A percentile compares a stretch with the other conserved stretches of the same genome.
phyloP scores from a whole-genome alignment of 2,888 invertebrate genomes.

The Automeris io region DNA sequence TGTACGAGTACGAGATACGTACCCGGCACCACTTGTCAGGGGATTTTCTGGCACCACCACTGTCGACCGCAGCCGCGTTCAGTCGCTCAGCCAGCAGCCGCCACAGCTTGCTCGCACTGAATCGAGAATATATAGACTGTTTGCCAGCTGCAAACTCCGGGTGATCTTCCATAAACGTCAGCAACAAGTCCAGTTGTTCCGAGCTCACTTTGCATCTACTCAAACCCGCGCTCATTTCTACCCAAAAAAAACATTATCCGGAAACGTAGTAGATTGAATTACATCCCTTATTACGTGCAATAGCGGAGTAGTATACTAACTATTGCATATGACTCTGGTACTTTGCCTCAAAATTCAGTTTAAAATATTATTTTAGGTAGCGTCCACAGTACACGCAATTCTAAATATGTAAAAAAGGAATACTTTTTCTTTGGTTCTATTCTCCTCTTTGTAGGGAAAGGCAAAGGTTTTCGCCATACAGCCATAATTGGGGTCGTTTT shows the following conservation, averaged over 20 bases:
- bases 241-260: conserved; percentile 16
- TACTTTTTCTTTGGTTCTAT: no score
- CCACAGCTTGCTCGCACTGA: conserved; percentile 80
- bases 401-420: no score
- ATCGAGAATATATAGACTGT: conserved; percentile 62
- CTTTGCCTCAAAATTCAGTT: no score
- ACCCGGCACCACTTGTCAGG: conserved; percentile 71
- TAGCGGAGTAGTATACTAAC: no score
- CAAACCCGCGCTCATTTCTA: conserved; percentile 53
- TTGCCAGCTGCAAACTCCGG: conserved; percentile 67
- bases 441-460: no score
- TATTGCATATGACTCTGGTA: no score
- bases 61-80: conserved; percentile 60
- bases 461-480: no score
- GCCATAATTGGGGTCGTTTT: no score
- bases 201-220: conserved; percentile 62
- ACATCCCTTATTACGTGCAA: no score
- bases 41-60: conserved; percentile 59
- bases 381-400: no score
- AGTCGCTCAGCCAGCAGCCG: conserved; percentile 86
- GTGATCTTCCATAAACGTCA: conserved; percentile 72
- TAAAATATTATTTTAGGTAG: no score
- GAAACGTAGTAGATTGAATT: conserved; percentile 5
- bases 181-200: conserved; percentile 58
- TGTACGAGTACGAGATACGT: no score